Percentiles rank a stretch among this genome's conserved stretches.
These are phyloP conservation scores for Alviniconcha marisindica DNA, from an alignment of 1,140 invertebrate species.

Conservation along the genomic window DNA sequence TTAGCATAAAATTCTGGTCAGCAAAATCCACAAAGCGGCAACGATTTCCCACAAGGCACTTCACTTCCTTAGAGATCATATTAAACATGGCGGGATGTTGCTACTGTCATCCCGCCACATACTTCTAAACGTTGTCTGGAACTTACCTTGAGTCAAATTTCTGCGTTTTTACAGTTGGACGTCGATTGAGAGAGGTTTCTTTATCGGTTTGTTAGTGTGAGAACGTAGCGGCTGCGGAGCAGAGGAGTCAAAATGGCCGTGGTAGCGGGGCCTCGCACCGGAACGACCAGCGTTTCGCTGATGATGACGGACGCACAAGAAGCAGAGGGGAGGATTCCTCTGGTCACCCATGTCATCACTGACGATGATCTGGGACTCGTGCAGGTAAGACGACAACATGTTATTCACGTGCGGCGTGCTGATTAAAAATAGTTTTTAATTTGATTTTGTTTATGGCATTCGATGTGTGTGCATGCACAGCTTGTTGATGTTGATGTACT, in stretches of 20 bases:
- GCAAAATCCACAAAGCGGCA: constrained; percentile 1
- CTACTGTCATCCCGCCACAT: background rate
- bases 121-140: background rate
- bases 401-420: constrained; percentile 18
- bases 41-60: constrained; percentile 29
- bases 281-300: background rate
- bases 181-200: too few relatives aligned
- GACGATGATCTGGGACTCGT: constrained; percentile 72
- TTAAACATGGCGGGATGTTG: constrained; percentile 43
- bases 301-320: constrained; percentile 13
- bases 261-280: constrained; percentile 16
- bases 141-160: background rate
- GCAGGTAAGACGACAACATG: constrained; percentile 58
- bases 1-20: background rate
- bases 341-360: constrained; percentile 73
- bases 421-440: background rate
- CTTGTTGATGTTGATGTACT: background rate
- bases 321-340: constrained; percentile 58
- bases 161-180: too few relatives aligned
- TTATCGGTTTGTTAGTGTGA: too few relatives aligned
- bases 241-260: constrained; percentile 25
- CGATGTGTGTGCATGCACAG: background rate
- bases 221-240: too few relatives aligned
- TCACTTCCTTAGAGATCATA: constrained; percentile 46
- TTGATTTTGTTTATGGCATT: background rate